Base-by-base conservation (phyloP, 2,797 vertebrate genomes). In the Sebastes nivosus region DNA sequence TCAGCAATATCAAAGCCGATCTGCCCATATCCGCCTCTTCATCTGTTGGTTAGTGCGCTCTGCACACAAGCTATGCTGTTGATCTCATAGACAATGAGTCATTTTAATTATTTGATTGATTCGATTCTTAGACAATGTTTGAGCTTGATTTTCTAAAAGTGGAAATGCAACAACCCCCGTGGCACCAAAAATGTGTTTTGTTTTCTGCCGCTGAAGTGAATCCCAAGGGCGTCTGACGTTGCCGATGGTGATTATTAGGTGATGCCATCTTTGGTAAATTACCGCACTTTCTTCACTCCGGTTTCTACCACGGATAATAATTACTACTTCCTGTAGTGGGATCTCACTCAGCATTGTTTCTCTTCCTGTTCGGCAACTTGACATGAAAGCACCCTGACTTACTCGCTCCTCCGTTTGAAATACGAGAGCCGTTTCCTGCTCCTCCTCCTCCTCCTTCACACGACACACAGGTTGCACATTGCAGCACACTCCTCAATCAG, bases 291-390 rank as follows among this genome's bases (percentile, higher is more conserved):
- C 42, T 58, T 69, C 42, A 16, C 24, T 18, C 34, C 18, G 16
- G 7, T 67, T 77, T 84, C 61, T 75, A 57, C 32, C 73, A 52
- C 72, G 9, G 74, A 76, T 42, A 70, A 73, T 71, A 32, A 83
- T 82, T 83, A 77, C 82, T 78, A 85, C 88, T 88, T 92, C 91
- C 88, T 86, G 66, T 82, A 52, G 73, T 65, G 72, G 74, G 77
- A 90, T 77, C 77, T 84, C 70, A 42, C 75, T 68, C 67, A 14
- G 27, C 54, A 75, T 67, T 66, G 72, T 84, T 79, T 85, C 81
- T 87, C 88, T 93, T 93, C 91, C 91, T 93, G 91, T 91, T 92
- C 87, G 84, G 83, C 84, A 90, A 79, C 86, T 78, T 22, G 6
- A 89, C 89, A 82, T 84, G 14, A 86, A 88, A 85, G 83, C 77